phyloP scores from a whole-genome alignment of 1,140 invertebrate genomes.

The Whitmania pigra region DNA sequence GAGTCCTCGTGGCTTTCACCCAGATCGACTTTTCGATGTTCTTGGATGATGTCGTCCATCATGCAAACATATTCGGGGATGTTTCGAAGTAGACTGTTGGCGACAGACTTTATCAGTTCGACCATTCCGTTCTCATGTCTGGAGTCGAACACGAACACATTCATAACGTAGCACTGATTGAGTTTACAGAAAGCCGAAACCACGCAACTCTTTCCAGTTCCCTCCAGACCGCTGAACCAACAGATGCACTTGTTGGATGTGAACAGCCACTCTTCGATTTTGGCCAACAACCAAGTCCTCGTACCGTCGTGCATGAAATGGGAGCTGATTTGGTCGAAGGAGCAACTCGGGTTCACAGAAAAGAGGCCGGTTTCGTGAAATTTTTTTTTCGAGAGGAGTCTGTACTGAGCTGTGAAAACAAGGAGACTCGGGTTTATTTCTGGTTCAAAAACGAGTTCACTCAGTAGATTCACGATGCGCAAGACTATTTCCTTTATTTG shows the following conservation, averaged over 20 bases:
- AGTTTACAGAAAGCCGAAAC: constrained; percentile 7
- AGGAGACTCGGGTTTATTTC: constrained; percentile 3
- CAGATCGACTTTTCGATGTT: not conserved
- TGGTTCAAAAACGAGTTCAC: not conserved
- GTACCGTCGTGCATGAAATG: constrained; percentile 7
- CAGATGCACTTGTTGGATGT: not conserved
- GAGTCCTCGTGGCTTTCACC: not conserved
- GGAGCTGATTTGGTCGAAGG: constrained; percentile 1
- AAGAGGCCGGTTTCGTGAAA: constrained; percentile 1
- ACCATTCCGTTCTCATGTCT: constrained; percentile 6
- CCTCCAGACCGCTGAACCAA: not conserved
- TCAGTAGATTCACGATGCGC: not conserved
- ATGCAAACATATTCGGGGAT: constrained; percentile 4
- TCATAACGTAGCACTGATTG: constrained; percentile 8
- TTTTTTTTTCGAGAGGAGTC: not conserved
- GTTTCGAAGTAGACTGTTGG: constrained; percentile 2
- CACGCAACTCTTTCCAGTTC: not conserved
- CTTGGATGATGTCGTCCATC: constrained; percentile 9
- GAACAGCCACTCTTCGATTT: constrained; percentile 11
- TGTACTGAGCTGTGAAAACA: not conserved
- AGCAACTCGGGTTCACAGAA: not conserved
- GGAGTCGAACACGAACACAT: not conserved
- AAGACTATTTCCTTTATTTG: constrained; percentile 1
- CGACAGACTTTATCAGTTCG: constrained; percentile 2
- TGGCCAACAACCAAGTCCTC: not conserved